These are phyloP conservation scores for Alosa sapidissima DNA, from an alignment of 2,797 vertebrate genomes.

Conservation along the genomic window DNA sequence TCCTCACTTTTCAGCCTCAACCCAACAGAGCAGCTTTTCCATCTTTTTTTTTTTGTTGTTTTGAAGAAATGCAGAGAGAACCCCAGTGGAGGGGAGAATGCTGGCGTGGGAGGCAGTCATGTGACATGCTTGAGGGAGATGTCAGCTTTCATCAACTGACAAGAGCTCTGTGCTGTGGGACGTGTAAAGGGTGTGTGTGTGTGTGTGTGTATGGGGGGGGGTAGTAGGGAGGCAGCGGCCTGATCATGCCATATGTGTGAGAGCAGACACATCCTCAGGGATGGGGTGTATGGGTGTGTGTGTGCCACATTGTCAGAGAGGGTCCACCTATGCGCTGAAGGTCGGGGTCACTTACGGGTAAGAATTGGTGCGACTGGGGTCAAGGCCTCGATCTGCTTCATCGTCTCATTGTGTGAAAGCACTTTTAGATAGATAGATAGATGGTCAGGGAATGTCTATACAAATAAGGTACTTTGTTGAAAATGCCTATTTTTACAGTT, in stretches of 20 bases:
- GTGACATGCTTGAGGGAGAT: conserved; percentile 46
- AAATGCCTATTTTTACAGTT: too few relatives aligned
- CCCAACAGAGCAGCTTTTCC: not conserved
- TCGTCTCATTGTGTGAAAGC: not conserved
- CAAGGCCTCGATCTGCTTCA: not conserved
- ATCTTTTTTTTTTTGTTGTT: not conserved
- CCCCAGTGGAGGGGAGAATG: conserved; percentile 2
- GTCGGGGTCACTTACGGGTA: not conserved
- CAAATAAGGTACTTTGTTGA: too few relatives aligned
- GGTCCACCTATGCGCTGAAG: not conserved
- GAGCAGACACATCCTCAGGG: conserved; percentile 29
- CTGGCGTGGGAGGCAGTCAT: conserved; percentile 32
- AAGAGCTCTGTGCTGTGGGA: conserved; percentile 31
- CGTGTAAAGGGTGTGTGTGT: conserved; percentile 24
- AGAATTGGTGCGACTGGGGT: not conserved
- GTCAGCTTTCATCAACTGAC: conserved; percentile 52
- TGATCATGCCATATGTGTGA: conserved; percentile 29
- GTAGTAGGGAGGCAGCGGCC: not conserved
- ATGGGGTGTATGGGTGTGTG: not conserved
- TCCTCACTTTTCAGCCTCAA: not conserved
- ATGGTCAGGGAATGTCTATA: too few relatives aligned
- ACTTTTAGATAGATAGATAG: too few relatives aligned
- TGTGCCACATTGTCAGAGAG: conserved; percentile 2
- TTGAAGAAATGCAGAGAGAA: conserved; percentile 18
- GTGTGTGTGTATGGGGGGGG: not conserved